Percentiles rank a stretch among this genome's conserved stretches.
These are phyloP conservation scores for Stegodyphus mimosarum DNA, from an alignment of 1,140 invertebrate genomes.

Conservation along the genomic window DNA sequence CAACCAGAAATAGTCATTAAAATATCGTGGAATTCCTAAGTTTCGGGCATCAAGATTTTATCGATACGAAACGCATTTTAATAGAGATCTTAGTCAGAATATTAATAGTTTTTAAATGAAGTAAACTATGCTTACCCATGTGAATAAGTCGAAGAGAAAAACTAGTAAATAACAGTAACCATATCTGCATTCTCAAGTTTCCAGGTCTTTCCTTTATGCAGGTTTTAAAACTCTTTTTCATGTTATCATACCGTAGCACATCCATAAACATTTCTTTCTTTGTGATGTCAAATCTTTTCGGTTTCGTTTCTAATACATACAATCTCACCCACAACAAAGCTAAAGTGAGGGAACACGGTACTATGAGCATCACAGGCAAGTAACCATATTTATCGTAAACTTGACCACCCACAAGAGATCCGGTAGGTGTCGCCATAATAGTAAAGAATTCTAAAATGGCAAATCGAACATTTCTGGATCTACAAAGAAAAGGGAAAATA, in stretches of 20 bases:
- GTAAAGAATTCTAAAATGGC: conserved; percentile 47
- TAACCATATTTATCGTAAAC: conserved; percentile 24
- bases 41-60: too few species aligned
- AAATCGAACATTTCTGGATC: conserved; percentile 36
- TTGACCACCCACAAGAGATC: conserved; percentile 29
- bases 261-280: conserved; percentile 18
- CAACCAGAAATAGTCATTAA: too few species aligned
- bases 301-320: conserved; percentile 35
- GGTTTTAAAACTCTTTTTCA: conserved; percentile 44
- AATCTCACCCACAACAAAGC: conserved; percentile 33
- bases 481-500: not conserved
- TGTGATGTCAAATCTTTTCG: conserved; percentile 20
- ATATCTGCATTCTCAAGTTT: conserved; percentile 48
- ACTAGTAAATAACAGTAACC: conserved; percentile 19
- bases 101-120: too few species aligned
- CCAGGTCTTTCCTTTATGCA: conserved; percentile 33
- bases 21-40: too few species aligned
- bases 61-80: too few species aligned
- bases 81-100: too few species aligned
- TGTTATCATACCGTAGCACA: conserved; percentile 34
- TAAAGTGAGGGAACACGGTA: conserved; percentile 2
- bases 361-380: conserved; percentile 22
- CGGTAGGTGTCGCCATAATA: conserved; percentile 35
- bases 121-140: conserved; percentile 14
- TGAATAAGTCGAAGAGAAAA: conserved; percentile 24